A percentile compares a stretch with the other conserved stretches of the same genome.
Conservation (phyloP, 1,140 invertebrate species). For the Dolichoris vasculosae region DNA sequence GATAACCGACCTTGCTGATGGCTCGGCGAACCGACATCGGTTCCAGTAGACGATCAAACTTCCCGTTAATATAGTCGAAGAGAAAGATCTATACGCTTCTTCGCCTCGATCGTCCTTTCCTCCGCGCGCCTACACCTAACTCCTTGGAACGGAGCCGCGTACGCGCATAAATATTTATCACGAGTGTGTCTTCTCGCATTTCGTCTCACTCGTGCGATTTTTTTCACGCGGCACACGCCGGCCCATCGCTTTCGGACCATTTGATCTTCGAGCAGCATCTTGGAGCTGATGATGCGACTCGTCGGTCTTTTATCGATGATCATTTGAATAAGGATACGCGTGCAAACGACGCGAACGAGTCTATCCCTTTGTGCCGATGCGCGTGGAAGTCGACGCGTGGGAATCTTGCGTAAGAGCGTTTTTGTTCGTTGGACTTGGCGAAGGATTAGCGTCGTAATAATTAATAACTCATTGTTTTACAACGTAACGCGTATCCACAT, state of each 20-base stretch:
- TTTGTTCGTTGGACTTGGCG: not conserved
- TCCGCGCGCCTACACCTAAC: slow-evolving; percentile 58
- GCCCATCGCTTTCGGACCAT: not conserved
- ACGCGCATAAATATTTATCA: slow-evolving; percentile 66
- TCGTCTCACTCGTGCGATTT: not conserved
- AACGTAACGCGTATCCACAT: not conserved
- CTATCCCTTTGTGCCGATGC: not conserved
- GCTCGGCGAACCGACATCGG: slow-evolving; percentile 70
- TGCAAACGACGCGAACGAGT: not conserved
- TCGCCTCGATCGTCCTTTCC: not conserved
- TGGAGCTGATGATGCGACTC: not conserved
- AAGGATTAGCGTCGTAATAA: not conserved
- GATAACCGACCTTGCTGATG: slow-evolving; percentile 72
- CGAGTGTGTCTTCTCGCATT: no score
- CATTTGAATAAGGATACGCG: not conserved
- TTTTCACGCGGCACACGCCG: not conserved
- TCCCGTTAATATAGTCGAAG: slow-evolving; percentile 70
- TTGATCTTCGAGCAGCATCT: no score
- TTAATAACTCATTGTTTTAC: slow-evolving; percentile 18
- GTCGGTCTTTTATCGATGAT: slow-evolving; percentile 23
- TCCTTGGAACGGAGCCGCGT: slow-evolving; percentile 35
- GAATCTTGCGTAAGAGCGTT: not conserved
- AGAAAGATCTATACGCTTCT: not conserved
- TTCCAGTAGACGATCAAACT: slow-evolving; percentile 71
- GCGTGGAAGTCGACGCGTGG: not conserved